Base-by-base conservation (phyloP, 2,888 invertebrate genomes). In the Tanypteryx hageni region DNA sequence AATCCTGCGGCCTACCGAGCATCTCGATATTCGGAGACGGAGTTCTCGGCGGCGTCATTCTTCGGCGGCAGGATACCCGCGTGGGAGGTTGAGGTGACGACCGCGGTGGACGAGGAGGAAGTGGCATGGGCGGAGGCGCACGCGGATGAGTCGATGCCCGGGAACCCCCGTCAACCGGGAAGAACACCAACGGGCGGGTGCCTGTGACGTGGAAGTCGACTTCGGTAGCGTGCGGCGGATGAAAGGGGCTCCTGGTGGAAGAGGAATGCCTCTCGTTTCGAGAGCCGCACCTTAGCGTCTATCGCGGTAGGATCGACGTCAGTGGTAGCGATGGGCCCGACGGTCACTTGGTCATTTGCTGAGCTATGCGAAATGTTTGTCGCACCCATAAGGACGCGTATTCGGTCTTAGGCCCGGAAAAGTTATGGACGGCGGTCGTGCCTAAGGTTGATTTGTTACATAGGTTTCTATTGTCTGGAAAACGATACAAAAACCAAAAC, bases 101-200 rank as follows among this genome's bases (percentile, higher is more conserved):
- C 76, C 76, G 76, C 76, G 27, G 76, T 76, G 76, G 76, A 22
- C 76, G 27, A 76, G 76, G 76, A 76, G 76, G 76, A 76, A 76
- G 76, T 76, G 27, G 76, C 27, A 76, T 76, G 76, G 76, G 76
- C 76, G 76, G 76, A 76, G 22, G 11, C 76, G 13, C 76, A 22
- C 76, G 76, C 76, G 76, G 76, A 76, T 76, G 76, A 76, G 76
- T 76, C 76, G 76, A 27, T 76, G 76, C 76, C 22, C 76, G 76
- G 76, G 76, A 76, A 27, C 76, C 76, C 76, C 76, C 76, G 27
- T n/a, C 16, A 27, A 22, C 76, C 76, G 76, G 76, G 76, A 76
- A 76, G 76, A 76, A 76, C 76, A 76, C 76, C 76, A n/a, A 76
- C 76, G 76, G 76, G 4, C 27, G 76, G 13, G 22, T 22, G 22